Evolutionary conservation across 1,140 invertebrate genomes (phyloP).

Genomic region (Monochamus saltuarius): DNA sequence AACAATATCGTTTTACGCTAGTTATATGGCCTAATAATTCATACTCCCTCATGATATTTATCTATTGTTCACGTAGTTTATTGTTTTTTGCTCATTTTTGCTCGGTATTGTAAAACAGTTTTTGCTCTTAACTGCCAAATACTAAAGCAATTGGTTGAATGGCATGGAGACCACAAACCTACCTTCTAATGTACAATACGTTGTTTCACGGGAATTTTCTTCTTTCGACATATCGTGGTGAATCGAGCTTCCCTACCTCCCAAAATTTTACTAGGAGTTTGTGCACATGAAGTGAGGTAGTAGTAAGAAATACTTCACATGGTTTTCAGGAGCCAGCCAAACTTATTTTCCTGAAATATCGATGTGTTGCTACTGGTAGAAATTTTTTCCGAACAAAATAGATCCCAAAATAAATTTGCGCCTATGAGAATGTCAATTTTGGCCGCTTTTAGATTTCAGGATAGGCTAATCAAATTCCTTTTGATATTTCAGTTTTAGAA

Average conservation of each 20-base stretch:
- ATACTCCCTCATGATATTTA: slow-evolving; percentile 11
- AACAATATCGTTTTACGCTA: neutral
- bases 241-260: neutral
- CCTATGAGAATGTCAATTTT: too few species aligned
- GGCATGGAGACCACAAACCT: slow-evolving; percentile 9
- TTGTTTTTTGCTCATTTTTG: neutral
- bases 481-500: neutral
- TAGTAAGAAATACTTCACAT: neutral
- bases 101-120: slow-evolving; percentile 7
- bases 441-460: too few species aligned
- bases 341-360: too few species aligned
- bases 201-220: neutral
- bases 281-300: neutral
- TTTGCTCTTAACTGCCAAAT: neutral
- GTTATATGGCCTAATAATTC: slow-evolving; percentile 4
- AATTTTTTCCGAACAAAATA: too few species aligned
- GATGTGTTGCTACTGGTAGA: too few species aligned
- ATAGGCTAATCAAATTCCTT: too few species aligned
- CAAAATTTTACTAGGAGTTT: neutral
- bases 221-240: neutral
- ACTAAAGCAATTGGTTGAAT: neutral
- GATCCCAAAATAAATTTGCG: too few species aligned
- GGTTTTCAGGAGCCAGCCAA: too few species aligned
- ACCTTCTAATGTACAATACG: neutral
- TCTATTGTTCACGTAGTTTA: neutral